phyloP scores from a whole-genome alignment of 2,113 vertebrate species.

The Aptenodytes patagonicus region DNA sequence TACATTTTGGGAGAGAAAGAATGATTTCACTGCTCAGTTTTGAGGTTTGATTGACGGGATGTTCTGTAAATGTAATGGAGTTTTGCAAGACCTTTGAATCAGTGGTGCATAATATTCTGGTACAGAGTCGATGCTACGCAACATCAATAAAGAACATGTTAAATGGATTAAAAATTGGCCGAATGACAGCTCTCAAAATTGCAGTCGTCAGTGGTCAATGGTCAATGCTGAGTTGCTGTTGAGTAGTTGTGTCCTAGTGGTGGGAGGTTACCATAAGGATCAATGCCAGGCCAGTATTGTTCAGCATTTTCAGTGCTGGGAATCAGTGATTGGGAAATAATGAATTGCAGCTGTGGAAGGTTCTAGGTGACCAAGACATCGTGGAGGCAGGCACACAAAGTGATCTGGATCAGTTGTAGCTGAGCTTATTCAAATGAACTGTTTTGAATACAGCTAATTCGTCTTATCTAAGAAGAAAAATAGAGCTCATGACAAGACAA shows the following conservation, averaged over 20 bases:
- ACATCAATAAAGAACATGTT: background rate
- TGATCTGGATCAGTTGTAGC: background rate
- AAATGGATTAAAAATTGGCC: slow-evolving; percentile 10
- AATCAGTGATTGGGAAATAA: background rate
- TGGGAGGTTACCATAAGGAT: background rate
- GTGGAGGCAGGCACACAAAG: background rate
- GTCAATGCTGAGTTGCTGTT: background rate
- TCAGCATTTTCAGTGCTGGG: background rate
- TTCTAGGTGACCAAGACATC: background rate
- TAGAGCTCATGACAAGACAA: background rate
- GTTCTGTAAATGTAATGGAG: background rate
- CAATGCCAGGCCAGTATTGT: background rate
- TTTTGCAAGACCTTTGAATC: slow-evolving; percentile 24
- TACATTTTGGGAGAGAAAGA: background rate
- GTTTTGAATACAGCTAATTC: background rate
- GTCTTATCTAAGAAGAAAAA: background rate
- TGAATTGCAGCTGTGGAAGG: background rate
- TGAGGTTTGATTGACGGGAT: background rate
- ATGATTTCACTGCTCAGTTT: background rate
- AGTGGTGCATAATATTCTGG: background rate
- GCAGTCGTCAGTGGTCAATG: background rate
- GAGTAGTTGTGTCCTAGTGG: background rate
- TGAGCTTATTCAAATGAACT: background rate
- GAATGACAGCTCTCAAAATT: background rate
- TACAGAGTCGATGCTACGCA: background rate